Percentiles rank a stretch among this genome's conserved stretches.
Conservation (phyloP, 2,113 vertebrate genomes). For the Oncorhynchus keta region DNA sequence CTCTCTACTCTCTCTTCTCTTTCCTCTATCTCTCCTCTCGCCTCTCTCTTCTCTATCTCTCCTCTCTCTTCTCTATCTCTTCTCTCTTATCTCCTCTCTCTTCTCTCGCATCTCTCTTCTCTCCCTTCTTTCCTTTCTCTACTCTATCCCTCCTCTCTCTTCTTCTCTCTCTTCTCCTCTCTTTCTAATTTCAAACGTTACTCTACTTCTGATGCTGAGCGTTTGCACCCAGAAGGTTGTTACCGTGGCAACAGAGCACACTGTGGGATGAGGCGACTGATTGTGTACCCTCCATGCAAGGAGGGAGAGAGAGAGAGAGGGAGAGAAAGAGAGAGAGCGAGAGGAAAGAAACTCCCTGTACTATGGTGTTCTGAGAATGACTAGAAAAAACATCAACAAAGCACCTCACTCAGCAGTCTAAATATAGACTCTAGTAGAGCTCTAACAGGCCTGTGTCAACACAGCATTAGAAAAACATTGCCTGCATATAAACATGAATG, state of each 20-base stretch:
- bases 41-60: too few relatives aligned
- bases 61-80: too few relatives aligned
- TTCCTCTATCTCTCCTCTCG: too few relatives aligned
- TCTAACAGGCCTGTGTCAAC: background rate
- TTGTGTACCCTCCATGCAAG: slow-evolving; percentile 44
- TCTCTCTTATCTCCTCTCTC: too few relatives aligned
- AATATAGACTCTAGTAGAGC: background rate
- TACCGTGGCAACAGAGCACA: slow-evolving; percentile 49
- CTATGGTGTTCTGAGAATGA: too few relatives aligned
- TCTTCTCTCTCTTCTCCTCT: slow-evolving; percentile 16
- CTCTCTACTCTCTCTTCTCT: slow-evolving; percentile 4
- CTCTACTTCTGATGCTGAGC: slow-evolving; percentile 54
- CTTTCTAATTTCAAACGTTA: slow-evolving; percentile 56
- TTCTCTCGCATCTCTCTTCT: too few relatives aligned
- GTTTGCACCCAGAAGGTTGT: slow-evolving; percentile 53
- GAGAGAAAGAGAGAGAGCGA: slow-evolving; percentile 1
- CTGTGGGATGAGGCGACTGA: slow-evolving; percentile 34
- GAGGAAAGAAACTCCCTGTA: background rate
- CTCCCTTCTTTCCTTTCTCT: too few relatives aligned
- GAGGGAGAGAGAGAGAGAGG: slow-evolving; percentile 34
- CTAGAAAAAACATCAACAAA: too few relatives aligned
- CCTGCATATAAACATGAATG: too few relatives aligned
- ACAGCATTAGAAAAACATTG: too few relatives aligned
- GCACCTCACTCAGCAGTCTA: too few relatives aligned
- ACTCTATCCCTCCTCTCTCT: too few relatives aligned